A percentile compares a stretch with the other conserved stretches of the same genome.
Evolutionary conservation across 2,113 vertebrate species (phyloP).

Genomic region (Loxodonta africana): DNA sequence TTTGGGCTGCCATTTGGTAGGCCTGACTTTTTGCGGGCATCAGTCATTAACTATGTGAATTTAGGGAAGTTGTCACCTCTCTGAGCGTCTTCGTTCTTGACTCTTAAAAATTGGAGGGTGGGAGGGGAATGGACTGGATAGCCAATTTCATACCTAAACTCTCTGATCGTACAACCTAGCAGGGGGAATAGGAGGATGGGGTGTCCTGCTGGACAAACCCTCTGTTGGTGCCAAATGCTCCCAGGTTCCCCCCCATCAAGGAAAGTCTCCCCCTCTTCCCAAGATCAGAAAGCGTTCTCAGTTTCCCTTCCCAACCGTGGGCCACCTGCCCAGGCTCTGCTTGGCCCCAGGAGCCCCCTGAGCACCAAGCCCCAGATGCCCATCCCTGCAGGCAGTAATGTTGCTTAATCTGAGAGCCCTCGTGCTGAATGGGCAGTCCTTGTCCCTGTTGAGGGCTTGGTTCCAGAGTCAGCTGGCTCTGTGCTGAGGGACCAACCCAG

Average conservation of each 20-base stretch:
- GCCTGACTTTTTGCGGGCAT: neutral
- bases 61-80: neutral
- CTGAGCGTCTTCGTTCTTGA: neutral
- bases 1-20: neutral
- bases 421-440: neutral
- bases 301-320: neutral
- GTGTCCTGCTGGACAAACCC: neutral
- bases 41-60: neutral
- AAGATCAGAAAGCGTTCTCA: neutral
- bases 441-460: too few species aligned
- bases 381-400: neutral
- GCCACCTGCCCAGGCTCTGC: too few species aligned
- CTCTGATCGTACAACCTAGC: neutral
- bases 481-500: neutral
- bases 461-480: neutral
- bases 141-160: neutral
- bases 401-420: neutral
- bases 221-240: too few species aligned
- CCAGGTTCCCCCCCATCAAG: neutral
- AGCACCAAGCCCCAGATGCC: neutral
- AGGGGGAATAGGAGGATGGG: too few species aligned
- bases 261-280: neutral
- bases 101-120: neutral
- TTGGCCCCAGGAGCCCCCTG: too few species aligned
- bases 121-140: neutral